Conservation (phyloP, 64 coral and sea anemone genomes). For the Catalaphyllia jardinei region DNA sequence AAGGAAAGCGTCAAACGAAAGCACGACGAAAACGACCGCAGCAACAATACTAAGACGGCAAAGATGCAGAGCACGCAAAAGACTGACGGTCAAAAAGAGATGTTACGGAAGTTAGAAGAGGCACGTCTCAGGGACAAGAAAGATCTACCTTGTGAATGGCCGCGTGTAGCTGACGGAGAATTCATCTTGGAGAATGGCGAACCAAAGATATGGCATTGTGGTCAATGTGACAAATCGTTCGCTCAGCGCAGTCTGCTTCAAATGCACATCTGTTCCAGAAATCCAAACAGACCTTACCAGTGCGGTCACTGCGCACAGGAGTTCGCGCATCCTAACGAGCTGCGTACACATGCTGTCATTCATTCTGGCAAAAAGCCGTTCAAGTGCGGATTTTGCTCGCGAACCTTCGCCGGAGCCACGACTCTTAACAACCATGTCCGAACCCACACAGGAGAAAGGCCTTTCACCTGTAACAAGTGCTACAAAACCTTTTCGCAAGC, state of each 20-base stretch:
- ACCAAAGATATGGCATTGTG: slow-evolving; percentile 54
- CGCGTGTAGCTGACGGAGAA: slow-evolving; percentile 28
- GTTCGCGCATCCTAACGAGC: slow-evolving; percentile 64
- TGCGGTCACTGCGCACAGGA: slow-evolving; percentile 53
- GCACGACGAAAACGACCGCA: not conserved
- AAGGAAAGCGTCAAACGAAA: slow-evolving; percentile 18
- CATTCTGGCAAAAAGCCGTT: slow-evolving; percentile 71
- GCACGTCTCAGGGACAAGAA: not conserved
- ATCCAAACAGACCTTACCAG: slow-evolving; percentile 61
- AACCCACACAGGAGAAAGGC: slow-evolving; percentile 68
- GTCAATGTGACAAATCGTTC: slow-evolving; percentile 64
- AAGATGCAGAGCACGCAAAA: not conserved
- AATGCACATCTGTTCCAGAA: slow-evolving; percentile 50
- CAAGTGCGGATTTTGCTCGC: slow-evolving; percentile 70
- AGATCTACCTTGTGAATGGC: slow-evolving; percentile 15
- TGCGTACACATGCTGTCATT: slow-evolving; percentile 55
- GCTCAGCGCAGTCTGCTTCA: slow-evolving; percentile 52
- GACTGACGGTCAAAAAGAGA: slow-evolving; percentile 6
- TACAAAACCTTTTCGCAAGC: slow-evolving; percentile 65
- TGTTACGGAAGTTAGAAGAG: slow-evolving; percentile 3
- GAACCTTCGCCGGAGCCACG: slow-evolving; percentile 64
- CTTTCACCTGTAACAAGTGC: slow-evolving; percentile 62
- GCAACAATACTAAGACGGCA: not conserved
- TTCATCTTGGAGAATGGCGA: slow-evolving; percentile 43
- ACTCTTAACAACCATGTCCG: slow-evolving; percentile 73